These are phyloP conservation scores for Leucoraja erinaceus DNA, from an alignment of 2,113 vertebrate species.

Conservation along the genomic window DNA sequence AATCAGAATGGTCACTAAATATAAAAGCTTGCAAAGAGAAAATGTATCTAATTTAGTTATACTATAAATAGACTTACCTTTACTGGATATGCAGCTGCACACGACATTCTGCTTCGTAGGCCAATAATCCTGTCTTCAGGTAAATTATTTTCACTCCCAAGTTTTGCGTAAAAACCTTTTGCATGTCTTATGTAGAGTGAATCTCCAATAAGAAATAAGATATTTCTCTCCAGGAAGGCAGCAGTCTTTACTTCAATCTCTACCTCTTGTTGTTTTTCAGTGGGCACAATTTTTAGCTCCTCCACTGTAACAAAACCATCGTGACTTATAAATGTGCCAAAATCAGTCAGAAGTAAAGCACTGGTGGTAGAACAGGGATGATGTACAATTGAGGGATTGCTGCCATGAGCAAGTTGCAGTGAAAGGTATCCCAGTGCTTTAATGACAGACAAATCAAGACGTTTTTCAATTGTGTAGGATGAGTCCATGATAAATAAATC, in stretches of 20 bases:
- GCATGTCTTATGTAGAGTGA: neutral
- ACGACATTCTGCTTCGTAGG: neutral
- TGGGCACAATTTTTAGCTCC: constrained; percentile 30
- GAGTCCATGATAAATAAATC: constrained; percentile 22
- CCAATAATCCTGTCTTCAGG: neutral
- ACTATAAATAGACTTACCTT: neutral
- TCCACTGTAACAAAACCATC: constrained; percentile 10
- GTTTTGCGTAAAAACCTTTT: constrained; percentile 20
- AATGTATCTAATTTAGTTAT: neutral
- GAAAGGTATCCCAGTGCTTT: constrained; percentile 12
- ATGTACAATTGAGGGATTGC: neutral
- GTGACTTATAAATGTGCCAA: constrained; percentile 18
- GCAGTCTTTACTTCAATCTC: neutral
- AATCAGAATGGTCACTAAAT: neutral
- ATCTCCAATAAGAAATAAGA: constrained; percentile 27
- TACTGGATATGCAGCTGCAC: constrained; percentile 14
- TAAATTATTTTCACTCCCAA: neutral
- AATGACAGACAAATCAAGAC: too few species aligned
- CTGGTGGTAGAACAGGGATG: neutral
- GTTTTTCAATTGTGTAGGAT: neutral
- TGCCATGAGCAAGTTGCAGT: neutral
- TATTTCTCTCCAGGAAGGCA: neutral
- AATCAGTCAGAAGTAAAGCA: neutral
- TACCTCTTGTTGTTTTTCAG: neutral
- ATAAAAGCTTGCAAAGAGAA: neutral